phyloP scores from a whole-genome alignment of 2,888 invertebrate species.

The Aethes cnicana region DNA sequence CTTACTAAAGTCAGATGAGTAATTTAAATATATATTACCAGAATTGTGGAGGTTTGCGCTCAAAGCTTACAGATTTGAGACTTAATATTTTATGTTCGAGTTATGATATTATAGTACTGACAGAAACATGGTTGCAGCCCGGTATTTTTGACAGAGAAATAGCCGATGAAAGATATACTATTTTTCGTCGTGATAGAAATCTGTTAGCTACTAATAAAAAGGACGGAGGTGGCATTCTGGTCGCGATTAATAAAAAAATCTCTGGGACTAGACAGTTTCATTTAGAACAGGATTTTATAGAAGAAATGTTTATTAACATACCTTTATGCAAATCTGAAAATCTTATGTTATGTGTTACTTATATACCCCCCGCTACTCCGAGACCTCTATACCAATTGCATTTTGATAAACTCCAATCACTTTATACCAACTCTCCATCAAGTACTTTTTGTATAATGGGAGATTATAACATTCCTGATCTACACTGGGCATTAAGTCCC shows the following conservation, averaged over 20 bases:
- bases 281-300: not conserved
- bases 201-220: not conserved
- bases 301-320: not conserved
- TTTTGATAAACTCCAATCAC: not conserved
- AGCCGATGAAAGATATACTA: not conserved
- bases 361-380: not conserved
- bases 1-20: not conserved
- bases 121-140: not conserved
- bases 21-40: conserved; percentile 4
- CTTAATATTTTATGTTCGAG: not conserved
- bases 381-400: not conserved
- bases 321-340: not conserved
- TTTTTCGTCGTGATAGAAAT: not conserved
- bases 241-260: not conserved
- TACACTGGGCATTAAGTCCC: not conserved
- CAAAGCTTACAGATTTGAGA: not conserved
- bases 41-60: not conserved
- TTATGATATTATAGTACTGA: not conserved
- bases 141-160: not conserved
- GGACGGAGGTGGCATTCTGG: not conserved
- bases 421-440: not conserved
- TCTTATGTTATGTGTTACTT: not conserved
- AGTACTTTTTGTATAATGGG: not conserved
- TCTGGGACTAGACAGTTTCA: not conserved
- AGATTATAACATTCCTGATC: not conserved